phyloP scores from a whole-genome alignment of 2,113 vertebrate genomes.

The Lethenteron camtschaticum region DNA sequence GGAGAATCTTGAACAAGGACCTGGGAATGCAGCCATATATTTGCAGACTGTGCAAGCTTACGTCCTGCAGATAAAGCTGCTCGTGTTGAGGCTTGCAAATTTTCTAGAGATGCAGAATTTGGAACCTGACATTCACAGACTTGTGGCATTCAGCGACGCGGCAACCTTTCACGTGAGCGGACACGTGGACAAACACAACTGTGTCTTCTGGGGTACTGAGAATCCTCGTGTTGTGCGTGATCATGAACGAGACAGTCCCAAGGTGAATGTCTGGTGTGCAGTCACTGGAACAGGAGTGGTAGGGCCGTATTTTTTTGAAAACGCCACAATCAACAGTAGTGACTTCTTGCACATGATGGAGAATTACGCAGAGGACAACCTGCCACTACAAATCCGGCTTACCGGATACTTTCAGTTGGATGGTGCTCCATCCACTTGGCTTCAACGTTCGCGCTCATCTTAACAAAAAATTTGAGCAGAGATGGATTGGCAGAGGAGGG shows the following conservation, averaged over 20 bases:
- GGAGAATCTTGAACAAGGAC: neutral
- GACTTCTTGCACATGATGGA: too few relatives aligned
- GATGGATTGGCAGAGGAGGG: neutral
- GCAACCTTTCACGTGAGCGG: too few relatives aligned
- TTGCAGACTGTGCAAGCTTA: constrained; percentile 3
- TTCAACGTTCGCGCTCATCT: too few relatives aligned
- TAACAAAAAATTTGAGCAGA: too few relatives aligned
- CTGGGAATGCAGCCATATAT: neutral
- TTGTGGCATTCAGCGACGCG: too few relatives aligned
- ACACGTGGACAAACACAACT: constrained; percentile 1
- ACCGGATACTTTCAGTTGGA: neutral
- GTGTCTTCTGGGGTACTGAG: constrained; percentile 1
- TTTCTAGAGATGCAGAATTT: neutral
- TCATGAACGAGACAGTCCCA: too few relatives aligned
- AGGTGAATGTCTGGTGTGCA: too few relatives aligned
- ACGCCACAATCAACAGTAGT: too few relatives aligned
- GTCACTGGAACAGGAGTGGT: too few relatives aligned
- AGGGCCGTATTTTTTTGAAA: too few relatives aligned
- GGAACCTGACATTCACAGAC: neutral
- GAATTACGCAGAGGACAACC: neutral
- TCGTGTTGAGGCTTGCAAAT: constrained; percentile 4
- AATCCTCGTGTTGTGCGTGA: neutral
- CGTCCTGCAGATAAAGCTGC: neutral
- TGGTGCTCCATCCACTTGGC: neutral
- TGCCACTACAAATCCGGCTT: neutral